Conservation (phyloP, 2,113 vertebrate species). For the cattle (Bos taurus) region DNA sequence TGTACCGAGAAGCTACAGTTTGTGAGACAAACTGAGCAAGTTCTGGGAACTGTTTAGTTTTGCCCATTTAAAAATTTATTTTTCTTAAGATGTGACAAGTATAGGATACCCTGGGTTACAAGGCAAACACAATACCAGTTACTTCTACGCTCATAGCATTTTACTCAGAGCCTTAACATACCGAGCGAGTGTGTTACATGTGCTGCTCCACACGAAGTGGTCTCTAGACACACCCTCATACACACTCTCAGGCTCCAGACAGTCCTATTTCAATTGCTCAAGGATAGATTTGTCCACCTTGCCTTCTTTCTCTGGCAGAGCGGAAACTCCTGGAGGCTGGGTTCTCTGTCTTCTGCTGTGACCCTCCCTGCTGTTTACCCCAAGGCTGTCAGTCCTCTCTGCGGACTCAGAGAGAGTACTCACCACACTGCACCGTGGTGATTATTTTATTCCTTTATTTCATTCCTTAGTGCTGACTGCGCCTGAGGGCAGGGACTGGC, state of each 20-base stretch:
- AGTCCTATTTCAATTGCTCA: not conserved
- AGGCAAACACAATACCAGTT: not conserved
- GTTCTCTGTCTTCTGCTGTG: not conserved
- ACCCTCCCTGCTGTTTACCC: not conserved
- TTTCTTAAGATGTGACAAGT: not conserved
- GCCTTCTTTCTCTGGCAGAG: not conserved
- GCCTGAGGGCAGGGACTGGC: not conserved
- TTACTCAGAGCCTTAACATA: not conserved
- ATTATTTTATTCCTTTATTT: not conserved
- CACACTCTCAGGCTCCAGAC: not conserved
- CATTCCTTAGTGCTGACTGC: not conserved
- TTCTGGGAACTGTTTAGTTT: not conserved
- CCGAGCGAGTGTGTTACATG: not conserved
- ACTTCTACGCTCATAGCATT: not conserved
- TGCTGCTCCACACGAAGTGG: not conserved
- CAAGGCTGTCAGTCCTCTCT: not conserved
- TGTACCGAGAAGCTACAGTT: not conserved
- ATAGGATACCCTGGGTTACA: not conserved
- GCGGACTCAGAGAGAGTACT: not conserved
- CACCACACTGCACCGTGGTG: not conserved
- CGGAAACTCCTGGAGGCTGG: not conserved
- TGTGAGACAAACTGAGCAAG: not conserved
- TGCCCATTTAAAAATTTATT: not conserved
- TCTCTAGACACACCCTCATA: not conserved
- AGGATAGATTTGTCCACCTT: not conserved